Conservation (phyloP, 2,888 invertebrate genomes). For the Seira sanloemensis region DNA sequence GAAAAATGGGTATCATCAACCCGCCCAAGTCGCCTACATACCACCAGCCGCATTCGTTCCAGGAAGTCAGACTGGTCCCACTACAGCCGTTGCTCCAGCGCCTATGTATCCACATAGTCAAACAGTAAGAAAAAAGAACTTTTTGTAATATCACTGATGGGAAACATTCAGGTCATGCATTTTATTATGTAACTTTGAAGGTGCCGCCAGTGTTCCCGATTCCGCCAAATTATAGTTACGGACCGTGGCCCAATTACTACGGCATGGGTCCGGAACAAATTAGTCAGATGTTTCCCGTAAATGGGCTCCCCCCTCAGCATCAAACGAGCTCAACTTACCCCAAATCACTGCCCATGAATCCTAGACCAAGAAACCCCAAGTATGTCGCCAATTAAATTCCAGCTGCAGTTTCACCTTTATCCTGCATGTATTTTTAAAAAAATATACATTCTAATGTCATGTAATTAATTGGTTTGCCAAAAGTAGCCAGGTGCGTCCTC, state of each 20-base stretch:
- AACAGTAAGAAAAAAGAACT: slow-evolving; percentile 57
- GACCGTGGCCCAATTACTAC: slow-evolving; percentile 61
- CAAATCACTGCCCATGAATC: slow-evolving; percentile 74
- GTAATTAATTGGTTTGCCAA: no score
- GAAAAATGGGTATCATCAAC: slow-evolving; percentile 83
- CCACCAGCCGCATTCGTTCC: slow-evolving; percentile 70
- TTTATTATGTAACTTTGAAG: slow-evolving; percentile 43
- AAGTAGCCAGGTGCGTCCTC: slow-evolving; percentile 58
- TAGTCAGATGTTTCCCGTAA: slow-evolving; percentile 83
- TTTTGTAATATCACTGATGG: background rate
- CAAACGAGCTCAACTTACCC: slow-evolving; percentile 78
- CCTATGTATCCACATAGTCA: slow-evolving; percentile 77
- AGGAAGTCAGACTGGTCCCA: slow-evolving; percentile 74
- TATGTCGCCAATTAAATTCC: slow-evolving; percentile 30
- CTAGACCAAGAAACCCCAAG: slow-evolving; percentile 71
- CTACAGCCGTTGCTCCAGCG: slow-evolving; percentile 77
- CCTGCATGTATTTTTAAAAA: no score
- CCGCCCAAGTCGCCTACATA: slow-evolving; percentile 74
- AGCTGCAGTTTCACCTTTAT: no score
- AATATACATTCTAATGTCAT: no score
- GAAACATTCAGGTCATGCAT: background rate
- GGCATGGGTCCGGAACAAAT: slow-evolving; percentile 75
- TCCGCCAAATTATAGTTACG: slow-evolving; percentile 71
- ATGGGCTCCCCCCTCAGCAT: slow-evolving; percentile 84
- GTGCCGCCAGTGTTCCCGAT: slow-evolving; percentile 73